Evolutionary conservation across 2,113 vertebrate species (phyloP), one percentile per base, ranked within the genome.

Genomic region (Platichthys stellatus): DNA sequence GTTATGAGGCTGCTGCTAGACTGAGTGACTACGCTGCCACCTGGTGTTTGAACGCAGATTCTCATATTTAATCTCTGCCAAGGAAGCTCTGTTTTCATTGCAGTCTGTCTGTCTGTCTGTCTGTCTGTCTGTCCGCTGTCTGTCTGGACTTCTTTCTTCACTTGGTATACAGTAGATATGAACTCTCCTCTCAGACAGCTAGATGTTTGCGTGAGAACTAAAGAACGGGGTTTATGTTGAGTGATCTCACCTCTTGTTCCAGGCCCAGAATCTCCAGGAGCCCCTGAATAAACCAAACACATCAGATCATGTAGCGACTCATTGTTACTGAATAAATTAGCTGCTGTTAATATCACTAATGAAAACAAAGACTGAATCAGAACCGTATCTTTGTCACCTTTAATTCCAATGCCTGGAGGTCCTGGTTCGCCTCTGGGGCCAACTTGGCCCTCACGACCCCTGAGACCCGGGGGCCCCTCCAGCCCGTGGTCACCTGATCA

Each of bases 371-470:
- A 11, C 24, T 17, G 51, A 53, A 8, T 51, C 6, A 26, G 61
- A 72, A 9, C 0, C 68, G 0, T 87, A 98, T 96, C 97, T 96
- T 87, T 96, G 43, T 99, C 97, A 68, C 98, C 97, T 92, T 98
- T 99, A 73, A 93, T 86, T 93, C 96, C 97, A 87, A 91, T 84
- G 18, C 96, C 96, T 86, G 95, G 69, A 38, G 92, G 86, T 26
- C 97, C 98, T 3, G 95, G 88, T 11, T 98, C 96, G 63, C 97
- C 98, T 31, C 96, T 95, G 17, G 92, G 93, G 4, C 98, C 98
- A 71, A 93, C 57, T 17, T 89, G 85, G 0, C 98, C 98, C 76
- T 97, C 97, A 82, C 95, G 92, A 45, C 96, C 98, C 92, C 96
- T 96, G 70, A 95, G 79, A 57, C 97, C 98, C 77, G 90, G 85